Conservation (phyloP, 2,113 vertebrate genomes). For the Passer domesticus region DNA sequence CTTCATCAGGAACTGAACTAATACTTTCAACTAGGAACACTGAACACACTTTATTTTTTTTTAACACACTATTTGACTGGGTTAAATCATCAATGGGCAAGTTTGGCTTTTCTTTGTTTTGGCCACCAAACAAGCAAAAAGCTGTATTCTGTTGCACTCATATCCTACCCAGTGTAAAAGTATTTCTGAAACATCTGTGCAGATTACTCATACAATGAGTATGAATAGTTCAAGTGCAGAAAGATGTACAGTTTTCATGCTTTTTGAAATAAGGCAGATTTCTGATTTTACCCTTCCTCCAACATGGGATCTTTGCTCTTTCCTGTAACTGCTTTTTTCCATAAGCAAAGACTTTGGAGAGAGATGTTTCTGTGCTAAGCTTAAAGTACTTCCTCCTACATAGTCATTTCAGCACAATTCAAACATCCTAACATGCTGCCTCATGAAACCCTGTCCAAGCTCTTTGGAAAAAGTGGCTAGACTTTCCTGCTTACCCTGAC, state of each 20-base stretch:
- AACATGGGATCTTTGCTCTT: neutral
- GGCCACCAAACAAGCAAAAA: conserved; percentile 15
- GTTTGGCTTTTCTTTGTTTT: neutral
- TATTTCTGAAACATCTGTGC: conserved; percentile 56
- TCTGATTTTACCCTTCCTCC: conserved; percentile 1
- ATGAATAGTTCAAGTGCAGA: conserved; percentile 32
- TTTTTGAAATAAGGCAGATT: conserved; percentile 30
- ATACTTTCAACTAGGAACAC: neutral
- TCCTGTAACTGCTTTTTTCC: neutral
- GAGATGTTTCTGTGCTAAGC: neutral
- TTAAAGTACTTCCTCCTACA: neutral
- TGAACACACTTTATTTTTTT: neutral
- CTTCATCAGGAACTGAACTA: neutral
- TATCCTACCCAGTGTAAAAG: conserved; percentile 28
- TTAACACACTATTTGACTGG: neutral
- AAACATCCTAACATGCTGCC: neutral
- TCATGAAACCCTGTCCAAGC: neutral
- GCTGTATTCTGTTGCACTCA: neutral
- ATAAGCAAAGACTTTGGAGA: neutral
- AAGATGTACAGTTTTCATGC: conserved; percentile 25
- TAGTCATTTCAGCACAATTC: neutral
- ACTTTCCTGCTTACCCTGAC: neutral
- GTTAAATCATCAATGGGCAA: neutral
- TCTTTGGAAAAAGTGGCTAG: neutral
- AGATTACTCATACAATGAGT: conserved; percentile 49